phyloP scores from a whole-genome alignment of 2,888 invertebrate genomes.

The Synanthedon tipuliformis region DNA sequence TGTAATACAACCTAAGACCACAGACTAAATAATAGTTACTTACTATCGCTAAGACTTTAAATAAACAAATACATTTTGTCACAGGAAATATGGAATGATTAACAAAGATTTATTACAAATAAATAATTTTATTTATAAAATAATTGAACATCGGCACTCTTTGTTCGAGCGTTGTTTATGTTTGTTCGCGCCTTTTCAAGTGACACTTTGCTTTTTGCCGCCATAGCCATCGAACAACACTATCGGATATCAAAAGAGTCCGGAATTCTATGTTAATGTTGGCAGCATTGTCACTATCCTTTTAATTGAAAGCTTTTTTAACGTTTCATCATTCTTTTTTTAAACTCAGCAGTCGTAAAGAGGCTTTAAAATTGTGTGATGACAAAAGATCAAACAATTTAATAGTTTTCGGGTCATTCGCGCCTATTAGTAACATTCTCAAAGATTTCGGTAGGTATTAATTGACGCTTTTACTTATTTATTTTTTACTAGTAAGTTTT shows the following conservation, averaged over 20 bases:
- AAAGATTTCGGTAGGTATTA: background rate
- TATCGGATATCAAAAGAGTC: slow-evolving; percentile 65
- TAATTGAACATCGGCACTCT: slow-evolving; percentile 10
- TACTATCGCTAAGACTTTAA: no score
- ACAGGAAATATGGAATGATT: background rate
- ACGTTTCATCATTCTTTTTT: slow-evolving; percentile 35
- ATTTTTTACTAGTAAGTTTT: background rate
- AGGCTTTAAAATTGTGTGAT: slow-evolving; percentile 30
- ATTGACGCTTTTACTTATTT: background rate
- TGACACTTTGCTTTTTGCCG: slow-evolving; percentile 67
- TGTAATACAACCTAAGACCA: no score
- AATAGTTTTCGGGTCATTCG: slow-evolving; percentile 21
- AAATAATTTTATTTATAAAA: background rate
- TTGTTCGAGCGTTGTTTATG: slow-evolving; percentile 54
- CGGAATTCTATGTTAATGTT: slow-evolving; percentile 46
- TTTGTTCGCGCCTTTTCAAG: slow-evolving; percentile 67
- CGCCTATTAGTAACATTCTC: no score
- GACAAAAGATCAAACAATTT: slow-evolving; percentile 61
- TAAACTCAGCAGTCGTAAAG: slow-evolving; percentile 54
- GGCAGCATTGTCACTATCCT: slow-evolving; percentile 61
- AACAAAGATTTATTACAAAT: background rate
- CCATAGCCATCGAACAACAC: slow-evolving; percentile 52
- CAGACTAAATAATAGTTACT: no score
- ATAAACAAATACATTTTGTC: no score
- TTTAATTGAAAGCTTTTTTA: slow-evolving; percentile 58